Conservation (phyloP, 2,113 vertebrate species). For the Microcebus murinus region DNA sequence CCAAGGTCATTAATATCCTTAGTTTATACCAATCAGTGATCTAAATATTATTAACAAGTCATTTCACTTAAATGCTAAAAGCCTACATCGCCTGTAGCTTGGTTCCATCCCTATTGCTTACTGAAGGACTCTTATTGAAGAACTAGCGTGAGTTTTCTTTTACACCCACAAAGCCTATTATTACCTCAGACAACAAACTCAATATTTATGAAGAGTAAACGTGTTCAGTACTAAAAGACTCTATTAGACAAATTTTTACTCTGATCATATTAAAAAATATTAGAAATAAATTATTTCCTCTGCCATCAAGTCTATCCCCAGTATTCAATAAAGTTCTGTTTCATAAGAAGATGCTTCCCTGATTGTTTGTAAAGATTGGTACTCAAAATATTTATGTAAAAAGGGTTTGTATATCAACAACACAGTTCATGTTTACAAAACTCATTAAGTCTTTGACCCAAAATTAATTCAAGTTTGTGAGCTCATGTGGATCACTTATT, state of each 20-base stretch:
- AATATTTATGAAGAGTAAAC: conserved; percentile 4
- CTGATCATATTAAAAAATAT: background rate
- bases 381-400: conserved; percentile 26
- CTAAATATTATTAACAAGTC: conserved; percentile 27
- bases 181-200: conserved; percentile 33
- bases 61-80: conserved; percentile 32
- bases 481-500: background rate
- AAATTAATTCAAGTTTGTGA: conserved; percentile 32
- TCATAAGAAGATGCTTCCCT: conserved; percentile 36
- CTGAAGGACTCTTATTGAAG: conserved; percentile 45
- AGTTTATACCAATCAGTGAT: conserved; percentile 30
- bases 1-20: background rate
- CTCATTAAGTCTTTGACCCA: conserved; percentile 1
- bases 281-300: conserved; percentile 26
- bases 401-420: background rate
- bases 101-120: conserved; percentile 12
- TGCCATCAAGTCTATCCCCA: background rate
- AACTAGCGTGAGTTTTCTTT: conserved; percentile 39
- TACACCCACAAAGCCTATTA: background rate
- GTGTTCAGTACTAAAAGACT: background rate
- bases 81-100: background rate
- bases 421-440: conserved; percentile 1
- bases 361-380: conserved; percentile 20
- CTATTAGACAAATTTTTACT: conserved; percentile 7
- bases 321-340: conserved; percentile 37